Evolutionary conservation across 2,888 invertebrate genomes (phyloP), one percentile per base, ranked within the genome.

Genomic region (Heliconius sara): DNA sequence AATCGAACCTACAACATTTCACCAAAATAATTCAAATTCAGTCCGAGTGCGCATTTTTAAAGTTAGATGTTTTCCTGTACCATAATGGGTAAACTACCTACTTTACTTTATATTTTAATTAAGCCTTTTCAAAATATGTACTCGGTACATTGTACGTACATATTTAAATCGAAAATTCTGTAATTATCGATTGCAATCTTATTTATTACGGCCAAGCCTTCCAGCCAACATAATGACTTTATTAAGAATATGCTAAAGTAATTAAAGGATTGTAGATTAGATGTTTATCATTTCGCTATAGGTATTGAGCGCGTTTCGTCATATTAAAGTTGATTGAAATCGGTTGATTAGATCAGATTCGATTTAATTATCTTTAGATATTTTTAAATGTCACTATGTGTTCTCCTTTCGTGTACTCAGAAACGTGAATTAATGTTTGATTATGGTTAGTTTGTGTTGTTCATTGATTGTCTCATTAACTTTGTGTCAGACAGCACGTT

Each of bases 231-330:
- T 77, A 82, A 80, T 76, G 77, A 65, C 80, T 82, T 72, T 76
- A 82, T 82, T 82, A 80, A 80, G 43, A 79, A 66, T 67, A 66
- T 68, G 65, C 78, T 77, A 77, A 78, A 80, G 74, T 79, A 76
- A 82, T 82, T 77, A 82, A 80, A 71, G 74, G 60, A 65, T 77
- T 77, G 71, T 47, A 79, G 80, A 80, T 82, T 43, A 79, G 82
- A 80, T 82, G 67, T 22, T 76, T 79, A 82, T 82, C 82, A 34
- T 19, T 63, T 27, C 39, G 52, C 77, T 74, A 70, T 75, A 52
- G 19, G 22, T 52, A 80, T 74, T 57, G 25, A 63, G 73, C 57
- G 34, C 30, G n/a, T 60, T 43, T 43, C 43, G 27, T 63, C 60
- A 65, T 39, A 63, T 43, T 65, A 63, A 65, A 19, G 7, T 19